Base-by-base conservation (phyloP, 2,113 vertebrate genomes). In the Hyperoodon ampullatus region DNA sequence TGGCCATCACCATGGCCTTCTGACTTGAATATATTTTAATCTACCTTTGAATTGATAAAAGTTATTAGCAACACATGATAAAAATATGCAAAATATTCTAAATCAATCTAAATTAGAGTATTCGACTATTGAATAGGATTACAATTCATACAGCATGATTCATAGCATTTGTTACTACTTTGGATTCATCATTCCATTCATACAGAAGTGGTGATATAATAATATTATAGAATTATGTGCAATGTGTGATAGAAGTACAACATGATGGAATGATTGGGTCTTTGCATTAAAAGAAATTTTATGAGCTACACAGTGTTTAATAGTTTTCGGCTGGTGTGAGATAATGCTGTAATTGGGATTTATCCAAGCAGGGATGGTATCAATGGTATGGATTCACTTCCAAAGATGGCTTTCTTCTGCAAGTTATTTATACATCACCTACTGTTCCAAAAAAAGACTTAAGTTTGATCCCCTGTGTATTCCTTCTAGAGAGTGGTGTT, bases 141-240 rank as follows among this genome's bases (percentile, higher is more conserved):
- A 90, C 58, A 95, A 39, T 97, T 93, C 70, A 97, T 13, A 42
- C 19, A 55, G 14, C 33, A 90, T 94, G 78, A 97, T 97, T 97
- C 90, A 96, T 86, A 96, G 90, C 71, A 97, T 88, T 96, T 96
- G 61, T 85, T 90, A 30, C 90, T 72, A 70, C 21, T 97, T 96
- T 75, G 90, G 78, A 89, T 91, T 93, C 94, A 96, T 98, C 85
- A 96, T 96, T 98, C 88, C 63, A 55, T 98, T 97, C 86, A 58
- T 92, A 81, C 89, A 93, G 94, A 88, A 88, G 44, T 19, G 44
- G 24, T 95, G 85, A 85, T 95, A 28, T 96, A 95, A 96, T 92
- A 92, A 86, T 86, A 74, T 58, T 84, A 90, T 81, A 91, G 26
- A 42, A 96, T 95, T 95, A 81, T 72, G 39, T 83, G 92, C 87